phyloP scores from a whole-genome alignment of 1,140 invertebrate genomes.

The Zaprionus ghesquierei region DNA sequence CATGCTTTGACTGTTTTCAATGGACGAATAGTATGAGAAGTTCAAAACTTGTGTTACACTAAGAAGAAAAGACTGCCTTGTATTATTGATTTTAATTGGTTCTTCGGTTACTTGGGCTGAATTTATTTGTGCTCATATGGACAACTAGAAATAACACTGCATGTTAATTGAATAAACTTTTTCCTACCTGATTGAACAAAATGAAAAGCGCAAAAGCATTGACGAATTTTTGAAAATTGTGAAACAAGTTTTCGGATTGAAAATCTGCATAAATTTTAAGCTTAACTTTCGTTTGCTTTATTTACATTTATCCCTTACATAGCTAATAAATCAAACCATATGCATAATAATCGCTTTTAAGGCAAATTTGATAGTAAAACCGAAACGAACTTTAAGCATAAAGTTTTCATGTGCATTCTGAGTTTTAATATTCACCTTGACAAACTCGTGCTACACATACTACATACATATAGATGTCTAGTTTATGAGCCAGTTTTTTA shows the following conservation, averaged over 20 bases:
- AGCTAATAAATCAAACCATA: not conserved
- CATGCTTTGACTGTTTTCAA: no score
- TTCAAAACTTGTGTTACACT: no score
- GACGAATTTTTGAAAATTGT: no score
- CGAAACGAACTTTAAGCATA: not conserved
- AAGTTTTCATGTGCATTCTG: not conserved
- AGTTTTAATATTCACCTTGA: not conserved
- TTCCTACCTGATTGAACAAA: not conserved
- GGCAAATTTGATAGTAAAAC: not conserved
- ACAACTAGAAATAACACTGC: no score
- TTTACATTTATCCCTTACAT: not conserved
- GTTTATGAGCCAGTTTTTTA: not conserved
- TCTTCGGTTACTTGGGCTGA: no score
- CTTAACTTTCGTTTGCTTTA: not conserved
- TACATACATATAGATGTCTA: not conserved
- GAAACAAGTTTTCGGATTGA: no score
- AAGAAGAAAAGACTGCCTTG: no score
- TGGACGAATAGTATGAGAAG: no score
- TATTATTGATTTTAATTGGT: no score
- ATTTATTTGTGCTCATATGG: no score
- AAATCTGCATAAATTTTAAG: not conserved
- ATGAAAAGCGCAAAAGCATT: not conserved
- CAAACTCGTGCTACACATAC: not conserved
- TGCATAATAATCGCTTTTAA: not conserved
- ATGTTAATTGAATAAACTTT: no score